Conservation (phyloP, 2,113 vertebrate species). For the Harpagus bidentatus region DNA sequence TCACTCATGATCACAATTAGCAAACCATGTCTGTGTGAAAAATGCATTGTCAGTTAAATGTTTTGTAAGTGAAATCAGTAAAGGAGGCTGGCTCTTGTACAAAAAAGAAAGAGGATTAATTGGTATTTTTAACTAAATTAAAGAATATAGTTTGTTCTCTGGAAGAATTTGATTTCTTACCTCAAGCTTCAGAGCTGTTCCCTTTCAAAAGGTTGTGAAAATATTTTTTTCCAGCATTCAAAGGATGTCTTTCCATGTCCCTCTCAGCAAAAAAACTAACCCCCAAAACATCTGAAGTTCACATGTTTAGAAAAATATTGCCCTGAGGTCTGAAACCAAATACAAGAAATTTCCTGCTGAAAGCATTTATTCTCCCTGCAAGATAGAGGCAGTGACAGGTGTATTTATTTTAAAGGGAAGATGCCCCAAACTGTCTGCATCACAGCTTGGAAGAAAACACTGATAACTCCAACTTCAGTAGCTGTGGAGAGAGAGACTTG, state of each 20-base stretch:
- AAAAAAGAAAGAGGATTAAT: not conserved
- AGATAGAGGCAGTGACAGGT: not conserved
- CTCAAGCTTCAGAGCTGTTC: not conserved
- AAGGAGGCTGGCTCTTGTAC: not conserved
- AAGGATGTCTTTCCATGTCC: not conserved
- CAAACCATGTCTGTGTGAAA: constrained; percentile 8
- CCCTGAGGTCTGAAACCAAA: constrained; percentile 12
- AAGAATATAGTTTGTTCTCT: not conserved
- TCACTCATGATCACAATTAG: constrained; percentile 33
- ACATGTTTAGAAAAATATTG: constrained; percentile 21
- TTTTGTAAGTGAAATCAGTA: not conserved
- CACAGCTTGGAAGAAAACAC: not conserved
- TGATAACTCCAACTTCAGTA: not conserved
- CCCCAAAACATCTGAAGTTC: not conserved
- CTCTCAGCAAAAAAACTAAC: not conserved
- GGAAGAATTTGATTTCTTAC: constrained; percentile 9
- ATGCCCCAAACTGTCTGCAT: not conserved
- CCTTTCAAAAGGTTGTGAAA: constrained; percentile 24
- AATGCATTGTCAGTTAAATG: not conserved
- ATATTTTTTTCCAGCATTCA: constrained; percentile 20
- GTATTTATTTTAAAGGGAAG: constrained; percentile 9
- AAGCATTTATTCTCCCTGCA: not conserved
- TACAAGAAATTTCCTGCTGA: not conserved
- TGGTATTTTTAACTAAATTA: not conserved
- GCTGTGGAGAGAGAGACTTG: not conserved